A percentile compares a stretch with the other conserved stretches of the same genome.
Evolutionary conservation across 2,888 invertebrate species (phyloP).

Genomic region (Coremacera marginata): DNA sequence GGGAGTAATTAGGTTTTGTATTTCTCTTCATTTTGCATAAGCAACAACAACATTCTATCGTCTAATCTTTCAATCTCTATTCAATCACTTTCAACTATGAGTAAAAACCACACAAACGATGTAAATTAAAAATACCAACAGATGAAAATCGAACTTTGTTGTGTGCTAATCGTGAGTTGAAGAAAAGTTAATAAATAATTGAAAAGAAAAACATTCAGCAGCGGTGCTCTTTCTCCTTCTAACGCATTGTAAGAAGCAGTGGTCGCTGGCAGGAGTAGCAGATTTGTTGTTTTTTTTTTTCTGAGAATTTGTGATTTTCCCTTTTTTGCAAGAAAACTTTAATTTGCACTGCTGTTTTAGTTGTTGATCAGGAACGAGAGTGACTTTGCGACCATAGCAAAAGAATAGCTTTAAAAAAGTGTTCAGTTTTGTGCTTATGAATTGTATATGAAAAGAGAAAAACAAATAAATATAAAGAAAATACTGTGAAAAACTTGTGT

Average conservation of each 20-base stretch:
- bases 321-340: no score
- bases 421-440: background rate
- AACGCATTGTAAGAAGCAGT: background rate
- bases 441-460: background rate
- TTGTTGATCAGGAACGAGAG: no score
- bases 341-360: no score
- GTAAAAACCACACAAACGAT: background rate
- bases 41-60: no score
- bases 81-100: background rate
- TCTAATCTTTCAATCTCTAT: background rate
- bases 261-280: background rate
- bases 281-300: background rate
- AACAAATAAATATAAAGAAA: background rate
- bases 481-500: background rate
- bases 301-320: no score
- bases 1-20: no score
- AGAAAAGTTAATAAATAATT: background rate
- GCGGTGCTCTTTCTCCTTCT: background rate
- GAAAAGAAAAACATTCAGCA: background rate
- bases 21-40: no score
- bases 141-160: background rate
- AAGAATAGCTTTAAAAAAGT: background rate
- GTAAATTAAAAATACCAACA: slow-evolving; percentile 4
- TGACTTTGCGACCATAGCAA: no score
- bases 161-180: background rate